Evolutionary conservation across 2,113 vertebrate genomes (phyloP).

Genomic region (Oceanites oceanicus): DNA sequence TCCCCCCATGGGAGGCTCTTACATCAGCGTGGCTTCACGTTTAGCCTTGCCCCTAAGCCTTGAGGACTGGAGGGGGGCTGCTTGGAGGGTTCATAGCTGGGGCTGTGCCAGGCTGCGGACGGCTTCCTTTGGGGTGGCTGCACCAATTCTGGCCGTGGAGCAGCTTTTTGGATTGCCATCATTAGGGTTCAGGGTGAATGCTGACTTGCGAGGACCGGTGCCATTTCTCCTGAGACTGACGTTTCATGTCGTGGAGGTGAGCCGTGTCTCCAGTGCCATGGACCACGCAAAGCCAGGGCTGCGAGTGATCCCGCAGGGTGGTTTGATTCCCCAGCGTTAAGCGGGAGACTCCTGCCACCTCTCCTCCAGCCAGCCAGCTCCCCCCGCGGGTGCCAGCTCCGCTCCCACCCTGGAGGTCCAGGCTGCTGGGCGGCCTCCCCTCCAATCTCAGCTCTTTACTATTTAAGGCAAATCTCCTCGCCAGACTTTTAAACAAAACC

Average conservation of each 20-base stretch:
- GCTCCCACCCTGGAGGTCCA: conserved; percentile 10
- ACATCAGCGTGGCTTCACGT: not conserved
- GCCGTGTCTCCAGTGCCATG: rapidly evolving
- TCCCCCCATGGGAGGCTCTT: not conserved
- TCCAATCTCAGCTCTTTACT: conserved; percentile 64
- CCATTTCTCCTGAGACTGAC: rapidly evolving
- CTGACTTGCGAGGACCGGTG: rapidly evolving
- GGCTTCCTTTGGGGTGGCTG: not conserved
- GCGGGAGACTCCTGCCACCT: not conserved
- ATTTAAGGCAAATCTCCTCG: conserved; percentile 77
- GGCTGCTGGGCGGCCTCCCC: conserved; percentile 9
- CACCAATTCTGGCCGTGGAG: not conserved
- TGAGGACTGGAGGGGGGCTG: not conserved
- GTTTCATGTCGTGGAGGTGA: rapidly evolving
- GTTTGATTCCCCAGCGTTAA: not conserved
- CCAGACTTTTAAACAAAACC: conserved; percentile 69
- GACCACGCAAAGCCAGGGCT: not conserved
- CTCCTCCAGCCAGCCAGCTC: not conserved
- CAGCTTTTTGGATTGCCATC: not conserved
- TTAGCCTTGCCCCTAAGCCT: not conserved
- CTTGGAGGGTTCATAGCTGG: not conserved
- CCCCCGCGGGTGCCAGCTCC: not conserved
- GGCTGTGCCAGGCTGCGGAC: not conserved
- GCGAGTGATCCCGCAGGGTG: rapidly evolving
- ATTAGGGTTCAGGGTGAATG: not conserved